These are phyloP conservation scores for Cyprinella venusta DNA, from an alignment of 2,797 vertebrate species.

Conservation along the genomic window DNA sequence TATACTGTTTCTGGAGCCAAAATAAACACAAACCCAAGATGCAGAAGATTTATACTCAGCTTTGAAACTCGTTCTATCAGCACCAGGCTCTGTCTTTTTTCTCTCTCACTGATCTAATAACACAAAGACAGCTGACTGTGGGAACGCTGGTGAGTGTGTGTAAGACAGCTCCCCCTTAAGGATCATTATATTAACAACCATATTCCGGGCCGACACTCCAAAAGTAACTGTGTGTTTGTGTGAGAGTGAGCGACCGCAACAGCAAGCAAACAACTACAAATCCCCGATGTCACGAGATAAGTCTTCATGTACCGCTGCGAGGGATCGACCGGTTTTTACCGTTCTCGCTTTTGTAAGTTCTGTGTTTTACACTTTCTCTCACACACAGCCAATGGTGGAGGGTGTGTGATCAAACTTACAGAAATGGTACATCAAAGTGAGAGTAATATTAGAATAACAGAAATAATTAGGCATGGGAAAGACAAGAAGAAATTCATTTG, in stretches of 20 bases:
- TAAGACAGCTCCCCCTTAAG: slow-evolving; percentile 54
- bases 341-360: slow-evolving; percentile 14
- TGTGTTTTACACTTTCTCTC: slow-evolving; percentile 43
- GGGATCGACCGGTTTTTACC: slow-evolving; percentile 24
- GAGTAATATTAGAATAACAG: slow-evolving; percentile 80
- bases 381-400: slow-evolving; percentile 80
- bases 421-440: slow-evolving; percentile 97
- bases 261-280: slow-evolving; percentile 54
- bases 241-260: slow-evolving; percentile 16
- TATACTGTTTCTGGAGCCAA: not conserved
- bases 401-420: slow-evolving; percentile 96
- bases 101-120: slow-evolving; percentile 30
- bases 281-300: slow-evolving; percentile 42
- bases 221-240: slow-evolving; percentile 14
- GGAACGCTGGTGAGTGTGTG: slow-evolving; percentile 28
- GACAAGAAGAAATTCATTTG: slow-evolving; percentile 86
- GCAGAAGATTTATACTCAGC: not conserved
- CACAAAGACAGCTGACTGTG: slow-evolving; percentile 27
- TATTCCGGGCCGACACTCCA: slow-evolving; percentile 19
- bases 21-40: not conserved
- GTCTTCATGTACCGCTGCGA: slow-evolving; percentile 16
- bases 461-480: slow-evolving; percentile 78
- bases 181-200: slow-evolving; percentile 32
- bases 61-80: not conserved
- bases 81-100: slow-evolving; percentile 2